These are phyloP conservation scores for Tachina lurida DNA, from an alignment of 2,888 invertebrate species.

Conservation along the genomic window DNA sequence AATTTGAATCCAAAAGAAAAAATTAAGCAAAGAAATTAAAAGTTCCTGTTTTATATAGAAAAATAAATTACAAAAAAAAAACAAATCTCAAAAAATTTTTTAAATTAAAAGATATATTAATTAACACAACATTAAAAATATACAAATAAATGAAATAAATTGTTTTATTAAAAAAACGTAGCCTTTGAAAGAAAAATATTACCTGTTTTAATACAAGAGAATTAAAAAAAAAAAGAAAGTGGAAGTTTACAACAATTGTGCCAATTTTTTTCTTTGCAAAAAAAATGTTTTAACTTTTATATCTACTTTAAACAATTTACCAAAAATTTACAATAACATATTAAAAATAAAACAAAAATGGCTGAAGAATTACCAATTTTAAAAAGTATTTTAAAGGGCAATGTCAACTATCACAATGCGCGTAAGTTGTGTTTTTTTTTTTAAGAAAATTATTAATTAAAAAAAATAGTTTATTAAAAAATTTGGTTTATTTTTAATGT, in stretches of 20 bases:
- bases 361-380: constrained; percentile 95
- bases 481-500: too few species aligned
- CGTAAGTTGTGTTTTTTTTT: constrained; percentile 87
- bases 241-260: constrained; percentile 47
- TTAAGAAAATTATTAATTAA: not conserved
- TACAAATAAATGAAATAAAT: constrained; percentile 39
- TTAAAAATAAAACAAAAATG: constrained; percentile 84
- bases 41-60: constrained; percentile 76
- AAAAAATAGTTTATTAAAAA: not conserved
- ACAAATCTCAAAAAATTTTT: constrained; percentile 34
- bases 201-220: constrained; percentile 49
- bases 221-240: constrained; percentile 46
- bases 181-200: constrained; percentile 45
- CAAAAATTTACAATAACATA: constrained; percentile 24
- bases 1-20: constrained; percentile 59
- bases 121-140: constrained; percentile 41
- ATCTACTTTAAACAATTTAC: constrained; percentile 9
- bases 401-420: constrained; percentile 95
- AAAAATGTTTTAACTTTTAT: constrained; percentile 51
- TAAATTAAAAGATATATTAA: constrained; percentile 22
- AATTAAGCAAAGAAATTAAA: constrained; percentile 70
- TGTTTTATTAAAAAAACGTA: constrained; percentile 34
- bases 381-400: constrained; percentile 95
- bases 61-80: constrained; percentile 48
- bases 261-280: constrained; percentile 48